phyloP scores from a whole-genome alignment of 2,888 invertebrate genomes.

The Salpingus planirostris region DNA sequence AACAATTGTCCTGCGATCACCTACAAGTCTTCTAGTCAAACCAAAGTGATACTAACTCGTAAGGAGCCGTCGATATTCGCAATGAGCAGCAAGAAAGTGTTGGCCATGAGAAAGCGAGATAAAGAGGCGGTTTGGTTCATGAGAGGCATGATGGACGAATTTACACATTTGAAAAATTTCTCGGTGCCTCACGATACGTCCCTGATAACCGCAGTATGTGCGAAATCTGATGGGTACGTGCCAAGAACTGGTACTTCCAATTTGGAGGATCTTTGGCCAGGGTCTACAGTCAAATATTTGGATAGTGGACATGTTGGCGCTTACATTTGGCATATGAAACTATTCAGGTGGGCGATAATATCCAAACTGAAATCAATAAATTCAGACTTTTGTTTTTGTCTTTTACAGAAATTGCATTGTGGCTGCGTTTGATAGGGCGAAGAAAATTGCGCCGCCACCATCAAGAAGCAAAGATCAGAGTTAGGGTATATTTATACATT shows the following conservation, averaged over 20 bases:
- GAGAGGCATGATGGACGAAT: slow-evolving; percentile 98
- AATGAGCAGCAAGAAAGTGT: slow-evolving; percentile 16
- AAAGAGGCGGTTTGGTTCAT: slow-evolving; percentile 85
- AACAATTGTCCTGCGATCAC: slow-evolving; percentile 23
- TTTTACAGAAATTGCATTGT: slow-evolving; percentile 57
- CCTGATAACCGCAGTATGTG: slow-evolving; percentile 83
- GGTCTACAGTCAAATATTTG: slow-evolving; percentile 77
- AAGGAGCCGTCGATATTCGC: slow-evolving; percentile 17
- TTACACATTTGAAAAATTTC: slow-evolving; percentile 92
- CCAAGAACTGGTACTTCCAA: slow-evolving; percentile 76
- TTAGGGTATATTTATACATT: slow-evolving; percentile 10
- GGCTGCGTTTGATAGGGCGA: slow-evolving; percentile 67
- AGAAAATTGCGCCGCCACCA: slow-evolving; percentile 36
- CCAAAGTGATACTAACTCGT: neutral
- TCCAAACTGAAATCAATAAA: neutral
- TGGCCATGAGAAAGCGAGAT: slow-evolving; percentile 60
- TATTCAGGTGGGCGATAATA: slow-evolving; percentile 62
- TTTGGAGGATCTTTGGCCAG: slow-evolving; percentile 88
- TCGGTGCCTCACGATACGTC: slow-evolving; percentile 80
- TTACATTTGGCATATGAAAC: slow-evolving; percentile 76
- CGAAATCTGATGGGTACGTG: slow-evolving; percentile 83
- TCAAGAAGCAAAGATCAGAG: too few species aligned
- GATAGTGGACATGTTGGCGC: slow-evolving; percentile 86
- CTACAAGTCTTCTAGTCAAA: slow-evolving; percentile 21
- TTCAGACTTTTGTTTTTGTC: neutral